Base-by-base conservation (phyloP, 1,140 invertebrate species). In the Drosophila insularis region DNA sequence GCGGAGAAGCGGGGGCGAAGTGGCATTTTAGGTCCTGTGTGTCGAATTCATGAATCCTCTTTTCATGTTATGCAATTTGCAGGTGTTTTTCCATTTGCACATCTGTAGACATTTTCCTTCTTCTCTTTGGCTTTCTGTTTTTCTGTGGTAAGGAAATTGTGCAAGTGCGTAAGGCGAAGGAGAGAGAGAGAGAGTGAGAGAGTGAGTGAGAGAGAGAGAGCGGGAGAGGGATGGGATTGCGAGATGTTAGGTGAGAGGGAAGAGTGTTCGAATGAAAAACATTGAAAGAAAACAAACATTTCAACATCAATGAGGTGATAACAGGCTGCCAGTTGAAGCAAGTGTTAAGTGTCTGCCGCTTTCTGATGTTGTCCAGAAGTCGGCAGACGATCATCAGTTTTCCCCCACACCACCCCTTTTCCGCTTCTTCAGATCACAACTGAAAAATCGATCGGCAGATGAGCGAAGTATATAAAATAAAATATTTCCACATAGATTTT, bases 401-500 rank as follows among this genome's bases (percentile, higher is more conserved):
- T 11, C 40, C 39, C 4, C 37, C 13, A 39, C 32, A 0, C 37
- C 40, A 43, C 14, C 17, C 43, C 43, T 5, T 14, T 4, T 4
- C 4, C n/a, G 2, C 7, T 6, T 14, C 17, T 17, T 19, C 6
- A 17, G 5, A 14, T 8, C 7, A 7, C 14, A n/a, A 7, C 40
- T 14, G 2, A 46, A 55, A 63, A 17, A 32, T 40, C 53, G 54
- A 71, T 55, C 63, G n/a, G n/a, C 64, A 63, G 46, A 46, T 85
- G 81, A 80, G 71, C 80, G 80, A 74, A 87, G 72, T 84, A 87
- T 87, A 87, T 87, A 74, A 87, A 89, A 84, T 89, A 67, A 89
- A 87, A 87, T 89, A 87, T 87, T 87, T 87, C 76, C 82, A 84
- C 82, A 87, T 65, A 76, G 71, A 77, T 87, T 79, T 74, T 70